These are phyloP conservation scores for Thereva nobilitata DNA, from an alignment of 2,888 invertebrate species.

Conservation along the genomic window DNA sequence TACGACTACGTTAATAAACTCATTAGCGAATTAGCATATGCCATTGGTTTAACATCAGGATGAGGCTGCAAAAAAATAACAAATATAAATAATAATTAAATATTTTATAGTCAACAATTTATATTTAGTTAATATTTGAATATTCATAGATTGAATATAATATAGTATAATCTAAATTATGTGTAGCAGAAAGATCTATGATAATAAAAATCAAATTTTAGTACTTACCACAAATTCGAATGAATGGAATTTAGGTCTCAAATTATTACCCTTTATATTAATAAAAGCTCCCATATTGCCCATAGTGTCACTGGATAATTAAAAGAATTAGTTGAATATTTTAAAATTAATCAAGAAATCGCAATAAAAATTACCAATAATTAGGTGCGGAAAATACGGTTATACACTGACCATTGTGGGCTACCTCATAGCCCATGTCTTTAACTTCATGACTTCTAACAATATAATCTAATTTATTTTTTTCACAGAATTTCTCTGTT, in stretches of 20 bases:
- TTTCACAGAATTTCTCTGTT: conserved; percentile 79
- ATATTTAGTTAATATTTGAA: conserved; percentile 36
- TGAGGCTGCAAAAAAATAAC: conserved; percentile 76
- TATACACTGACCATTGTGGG: conserved; percentile 94
- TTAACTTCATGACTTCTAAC: conserved; percentile 98
- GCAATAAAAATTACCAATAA: conserved; percentile 78
- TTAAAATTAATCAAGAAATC: conserved; percentile 10
- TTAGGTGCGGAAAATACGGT: conserved; percentile 99
- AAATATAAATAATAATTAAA: neutral
- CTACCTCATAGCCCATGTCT: conserved; percentile 92
- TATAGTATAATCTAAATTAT: neutral
- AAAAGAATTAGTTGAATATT: conserved; percentile 27
- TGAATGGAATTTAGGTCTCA: conserved; percentile 86
- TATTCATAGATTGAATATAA: neutral
- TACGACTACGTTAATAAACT: conserved; percentile 62
- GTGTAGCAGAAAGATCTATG: neutral
- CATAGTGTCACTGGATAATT: conserved; percentile 86
- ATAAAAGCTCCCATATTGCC: conserved; percentile 99
- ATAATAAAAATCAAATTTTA: neutral
- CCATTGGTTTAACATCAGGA: conserved; percentile 97
- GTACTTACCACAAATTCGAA: conserved; percentile 92
- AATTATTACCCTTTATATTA: conserved; percentile 86
- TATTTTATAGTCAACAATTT: too few species aligned
- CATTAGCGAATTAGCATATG: conserved; percentile 87
- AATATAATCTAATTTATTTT: conserved; percentile 89